Evolutionary conservation across 2,888 invertebrate species (phyloP), one percentile per base, ranked within the genome.

Genomic region (Pyrgus malvae): DNA sequence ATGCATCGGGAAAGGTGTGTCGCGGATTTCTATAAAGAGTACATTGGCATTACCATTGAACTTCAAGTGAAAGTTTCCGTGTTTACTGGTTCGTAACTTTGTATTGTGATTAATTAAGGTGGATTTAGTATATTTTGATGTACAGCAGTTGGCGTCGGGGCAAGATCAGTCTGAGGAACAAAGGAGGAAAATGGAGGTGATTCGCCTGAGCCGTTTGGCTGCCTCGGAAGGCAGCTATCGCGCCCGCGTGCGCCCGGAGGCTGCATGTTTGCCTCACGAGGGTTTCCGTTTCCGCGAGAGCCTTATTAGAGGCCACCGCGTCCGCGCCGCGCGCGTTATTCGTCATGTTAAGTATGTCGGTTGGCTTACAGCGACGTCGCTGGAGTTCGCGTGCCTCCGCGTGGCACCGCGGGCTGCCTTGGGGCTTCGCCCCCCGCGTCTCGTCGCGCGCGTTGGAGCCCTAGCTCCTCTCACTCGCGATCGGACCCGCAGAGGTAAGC

Each of bases 71-170:
- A 88, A 81, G 84, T 85, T 84, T 76, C 74, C 85, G 88, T 89
- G 89, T 85, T 68, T 76, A 69, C 89, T 89, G 89, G 89, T 89
- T 83, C 89, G 89, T 89, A 89, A 89, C 89, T 80, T 88, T 87
- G 83, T 84, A 78, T 89, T 89, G 88, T 88, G 88, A 79, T 86
- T 79, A 78, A 73, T 79, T 88, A 83, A 85, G 81, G 86, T 88
- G 89, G 76, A 87, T 82, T 80, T 79, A 83, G 76, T 79, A 81
- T 83, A 72, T 77, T 80, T 54, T 80, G 80, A 78, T 83, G 79
- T 83, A 69, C 82, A 82, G 80, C 77, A 69, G 64, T 62, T 70
- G 55, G 49, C 67, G 60, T 60, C 62, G 68, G 66, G 64, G 55
- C 56, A 61, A 58, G 61, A 61, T 59, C 56, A 19, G 11, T 58